phyloP scores from a whole-genome alignment of 2,797 vertebrate genomes.

The Macropodus opercularis region DNA sequence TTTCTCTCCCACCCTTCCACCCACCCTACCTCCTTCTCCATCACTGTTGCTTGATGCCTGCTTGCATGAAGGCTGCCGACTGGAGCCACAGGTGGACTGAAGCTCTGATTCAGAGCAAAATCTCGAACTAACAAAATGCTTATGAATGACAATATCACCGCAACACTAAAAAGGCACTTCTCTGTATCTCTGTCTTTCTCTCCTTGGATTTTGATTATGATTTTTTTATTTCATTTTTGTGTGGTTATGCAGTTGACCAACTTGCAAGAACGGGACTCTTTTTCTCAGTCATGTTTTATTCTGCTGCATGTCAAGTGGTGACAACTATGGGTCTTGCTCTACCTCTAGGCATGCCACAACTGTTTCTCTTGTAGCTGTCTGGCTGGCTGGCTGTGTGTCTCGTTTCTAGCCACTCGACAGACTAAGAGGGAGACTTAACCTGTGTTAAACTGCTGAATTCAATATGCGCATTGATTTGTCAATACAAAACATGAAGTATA shows the following conservation, averaged over 20 bases:
- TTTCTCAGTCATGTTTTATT: conserved; percentile 65
- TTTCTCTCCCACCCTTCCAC: conserved; percentile 38
- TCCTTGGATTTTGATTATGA: conserved; percentile 50
- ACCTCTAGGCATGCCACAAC: conserved; percentile 81
- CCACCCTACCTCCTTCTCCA: conserved; percentile 68
- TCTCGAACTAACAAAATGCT: conserved; percentile 84
- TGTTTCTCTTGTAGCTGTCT: conserved; percentile 68
- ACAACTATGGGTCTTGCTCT: conserved; percentile 75
- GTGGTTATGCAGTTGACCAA: conserved; percentile 68
- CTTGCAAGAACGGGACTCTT: conserved; percentile 63
- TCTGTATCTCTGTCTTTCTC: conserved; percentile 67
- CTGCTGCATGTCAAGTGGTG: conserved; percentile 82
- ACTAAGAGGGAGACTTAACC: conserved; percentile 29
- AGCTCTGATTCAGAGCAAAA: conserved; percentile 72
- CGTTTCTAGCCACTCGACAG: conserved; percentile 68
- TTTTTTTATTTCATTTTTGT: conserved; percentile 51
- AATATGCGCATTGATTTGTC: conserved; percentile 13
- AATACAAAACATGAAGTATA: conserved; percentile 11
- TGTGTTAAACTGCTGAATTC: conserved; percentile 34
- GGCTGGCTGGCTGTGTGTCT: conserved; percentile 70
- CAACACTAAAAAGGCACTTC: conserved; percentile 75
- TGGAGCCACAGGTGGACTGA: conserved; percentile 84
- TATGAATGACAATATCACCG: conserved; percentile 77
- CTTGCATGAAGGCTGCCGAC: conserved; percentile 98
- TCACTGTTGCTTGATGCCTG: conserved; percentile 94